Base-by-base conservation (phyloP, 64 coral and sea anemone genomes). In the Actinia equina region DNA sequence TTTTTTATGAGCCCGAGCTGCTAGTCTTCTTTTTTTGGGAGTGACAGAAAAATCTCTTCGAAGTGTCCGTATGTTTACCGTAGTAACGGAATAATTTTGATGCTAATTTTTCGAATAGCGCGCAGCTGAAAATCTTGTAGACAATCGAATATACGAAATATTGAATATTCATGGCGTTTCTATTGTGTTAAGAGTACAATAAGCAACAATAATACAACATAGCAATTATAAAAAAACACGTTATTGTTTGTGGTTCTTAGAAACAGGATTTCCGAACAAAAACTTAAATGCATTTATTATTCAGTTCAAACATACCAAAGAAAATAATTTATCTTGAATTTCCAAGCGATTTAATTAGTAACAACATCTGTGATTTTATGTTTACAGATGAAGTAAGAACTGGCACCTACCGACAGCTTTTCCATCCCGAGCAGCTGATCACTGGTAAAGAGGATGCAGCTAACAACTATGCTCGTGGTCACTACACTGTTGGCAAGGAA, bases 401-500 rank as follows among this genome's bases (percentile, higher is more conserved):
- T 84, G 82, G 82, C 0, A 84, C 82, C 56, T 89, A 89, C 59
- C 77, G 88, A 17, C 88, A 89, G 20, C 59, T 89, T 2, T 89
- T 89, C 43, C 88, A 89, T 43, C 88, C 88, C 4, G 88, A 89
- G 49, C 88, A 89, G 59, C 60, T 89, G 1, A 83, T 89, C 57
- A 89, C 88, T 43, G 88, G 88, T 53, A 89, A 89, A 83, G 88
- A 89, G 43, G 88, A 89, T 53, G 88, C 88, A 22, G 88, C 88
- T 6, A 89, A 89, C 55, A 89, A 89, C 57, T 89, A 89, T 89
- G 77, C 88, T 11, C 77, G 78, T 52, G 88, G 88, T 65, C 77
- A 89, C 43, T 80, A 84, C 52, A 84, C 82, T 25, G 52, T 84
- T 59, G 82, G 82, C 14, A 84, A 84, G 26, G 52, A 55, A 30